phyloP scores from a whole-genome alignment of 2,113 vertebrate genomes.

The Callocephalon fimbriatum region DNA sequence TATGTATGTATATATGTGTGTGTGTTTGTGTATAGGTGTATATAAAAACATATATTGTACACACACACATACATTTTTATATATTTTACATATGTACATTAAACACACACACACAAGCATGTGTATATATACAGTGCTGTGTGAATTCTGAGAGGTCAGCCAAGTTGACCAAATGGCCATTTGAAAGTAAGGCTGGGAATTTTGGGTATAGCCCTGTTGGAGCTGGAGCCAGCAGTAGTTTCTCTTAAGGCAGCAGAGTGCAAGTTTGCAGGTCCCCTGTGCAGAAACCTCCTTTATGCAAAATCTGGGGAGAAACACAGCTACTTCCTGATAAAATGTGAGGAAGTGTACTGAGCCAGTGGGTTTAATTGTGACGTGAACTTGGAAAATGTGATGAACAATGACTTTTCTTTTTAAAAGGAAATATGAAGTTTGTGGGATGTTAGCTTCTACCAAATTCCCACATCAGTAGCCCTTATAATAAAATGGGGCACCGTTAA shows the following conservation, averaged over 20 bases:
- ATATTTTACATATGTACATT: neutral
- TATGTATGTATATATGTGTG: neutral
- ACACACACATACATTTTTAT: rapidly evolving
- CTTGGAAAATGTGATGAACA: conserved; percentile 1
- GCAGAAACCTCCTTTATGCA: conserved; percentile 9
- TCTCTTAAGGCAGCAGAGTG: neutral
- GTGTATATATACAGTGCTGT: rapidly evolving
- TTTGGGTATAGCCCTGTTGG: neutral
- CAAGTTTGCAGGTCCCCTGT: neutral
- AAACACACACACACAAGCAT: neutral
- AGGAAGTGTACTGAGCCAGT: neutral
- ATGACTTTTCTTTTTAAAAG: neutral
- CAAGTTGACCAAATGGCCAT: neutral
- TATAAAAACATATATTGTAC: too few relatives aligned
- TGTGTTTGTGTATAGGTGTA: neutral
- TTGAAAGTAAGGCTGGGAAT: neutral
- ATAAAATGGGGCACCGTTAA: neutral
- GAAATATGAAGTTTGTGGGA: neutral
- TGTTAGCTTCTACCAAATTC: neutral
- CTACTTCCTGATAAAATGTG: conserved; percentile 53
- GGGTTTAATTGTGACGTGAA: neutral
- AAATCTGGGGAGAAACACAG: conserved; percentile 11
- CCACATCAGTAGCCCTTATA: neutral
- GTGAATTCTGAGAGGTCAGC: neutral
- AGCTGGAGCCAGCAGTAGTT: neutral